These are phyloP conservation scores for Mugil cephalus DNA, from an alignment of 2,113 vertebrate species.

Conservation along the genomic window DNA sequence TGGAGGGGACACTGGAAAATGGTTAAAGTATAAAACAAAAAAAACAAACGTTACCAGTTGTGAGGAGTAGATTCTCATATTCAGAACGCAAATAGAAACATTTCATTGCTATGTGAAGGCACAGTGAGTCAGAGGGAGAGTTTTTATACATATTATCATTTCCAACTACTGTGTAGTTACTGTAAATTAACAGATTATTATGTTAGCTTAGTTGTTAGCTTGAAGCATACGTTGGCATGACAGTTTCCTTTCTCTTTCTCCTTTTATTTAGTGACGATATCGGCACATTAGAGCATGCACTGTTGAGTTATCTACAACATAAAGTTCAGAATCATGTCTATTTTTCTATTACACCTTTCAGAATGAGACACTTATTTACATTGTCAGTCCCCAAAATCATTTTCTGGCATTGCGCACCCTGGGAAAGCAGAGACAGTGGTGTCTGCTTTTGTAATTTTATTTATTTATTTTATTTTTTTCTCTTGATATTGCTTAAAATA, in stretches of 20 bases:
- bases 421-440: conserved; percentile 24
- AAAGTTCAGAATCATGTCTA: conserved; percentile 78
- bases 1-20: too few relatives aligned
- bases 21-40: not conserved
- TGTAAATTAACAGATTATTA: conserved; percentile 72
- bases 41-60: not conserved
- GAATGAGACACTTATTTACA: conserved; percentile 61
- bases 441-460: conserved; percentile 37
- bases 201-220: conserved; percentile 65
- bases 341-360: conserved; percentile 79
- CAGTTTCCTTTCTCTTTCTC: conserved; percentile 59
- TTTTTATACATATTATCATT: conserved; percentile 79
- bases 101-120: conserved; percentile 8
- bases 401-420: conserved; percentile 34
- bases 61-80: conserved; percentile 4
- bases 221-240: conserved; percentile 71
- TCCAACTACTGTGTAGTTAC: conserved; percentile 87
- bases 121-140: conserved; percentile 38
- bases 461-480: conserved; percentile 3
- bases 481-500: conserved; percentile 55
- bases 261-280: conserved; percentile 52
- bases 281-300: conserved; percentile 73
- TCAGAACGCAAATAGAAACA: not conserved
- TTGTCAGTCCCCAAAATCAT: conserved; percentile 28
- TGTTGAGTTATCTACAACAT: conserved; percentile 60